phyloP scores from a whole-genome alignment of 2,113 vertebrate species.

The Ictidomys tridecemlineatus region DNA sequence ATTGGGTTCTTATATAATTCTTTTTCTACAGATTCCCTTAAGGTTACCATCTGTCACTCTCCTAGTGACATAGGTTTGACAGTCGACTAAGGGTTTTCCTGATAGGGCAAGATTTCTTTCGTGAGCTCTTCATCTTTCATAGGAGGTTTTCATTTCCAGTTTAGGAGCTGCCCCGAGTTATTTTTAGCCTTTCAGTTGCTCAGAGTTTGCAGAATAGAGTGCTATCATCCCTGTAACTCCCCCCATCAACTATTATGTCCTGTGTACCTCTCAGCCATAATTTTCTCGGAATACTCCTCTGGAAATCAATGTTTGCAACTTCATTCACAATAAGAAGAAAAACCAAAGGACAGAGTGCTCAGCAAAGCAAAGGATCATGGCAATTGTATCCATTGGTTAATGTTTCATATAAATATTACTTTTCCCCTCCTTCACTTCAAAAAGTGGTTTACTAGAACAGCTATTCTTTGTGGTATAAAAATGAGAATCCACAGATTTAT shows the following conservation, averaged over 20 bases:
- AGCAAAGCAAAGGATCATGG: not conserved
- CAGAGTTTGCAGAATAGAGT: not conserved
- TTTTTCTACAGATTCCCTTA: not conserved
- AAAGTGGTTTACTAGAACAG: not conserved
- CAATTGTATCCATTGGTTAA: not conserved
- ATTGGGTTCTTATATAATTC: not conserved
- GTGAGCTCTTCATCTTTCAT: conserved; percentile 9
- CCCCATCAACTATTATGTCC: not conserved
- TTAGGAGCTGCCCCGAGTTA: not conserved
- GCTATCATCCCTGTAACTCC: not conserved
- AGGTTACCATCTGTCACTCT: not conserved
- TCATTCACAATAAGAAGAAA: not conserved
- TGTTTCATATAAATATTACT: not conserved
- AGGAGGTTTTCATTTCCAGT: not conserved
- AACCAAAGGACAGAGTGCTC: not conserved
- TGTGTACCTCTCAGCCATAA: not conserved
- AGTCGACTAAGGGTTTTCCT: not conserved
- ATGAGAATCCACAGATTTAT: not conserved
- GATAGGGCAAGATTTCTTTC: not conserved
- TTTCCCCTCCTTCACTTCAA: not conserved
- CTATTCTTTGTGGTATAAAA: not conserved
- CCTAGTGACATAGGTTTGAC: not conserved
- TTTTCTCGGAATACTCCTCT: not conserved
- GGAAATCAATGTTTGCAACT: not conserved
- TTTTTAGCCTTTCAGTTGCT: conserved; percentile 40